phyloP scores from a whole-genome alignment of 23 tunicate species.

The Botrylloides violaceus region DNA sequence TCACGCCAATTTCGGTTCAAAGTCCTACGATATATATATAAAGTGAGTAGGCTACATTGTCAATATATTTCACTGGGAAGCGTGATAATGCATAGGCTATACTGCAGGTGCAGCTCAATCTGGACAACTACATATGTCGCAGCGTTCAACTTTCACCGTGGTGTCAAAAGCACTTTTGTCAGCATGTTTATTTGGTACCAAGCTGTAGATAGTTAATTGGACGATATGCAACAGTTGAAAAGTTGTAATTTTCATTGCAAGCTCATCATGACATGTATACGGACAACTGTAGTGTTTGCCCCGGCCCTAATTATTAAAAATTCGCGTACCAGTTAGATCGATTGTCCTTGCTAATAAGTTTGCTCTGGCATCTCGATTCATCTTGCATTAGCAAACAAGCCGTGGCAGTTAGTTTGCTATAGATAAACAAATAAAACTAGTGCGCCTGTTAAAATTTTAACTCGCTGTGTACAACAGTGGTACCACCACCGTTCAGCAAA shows the following conservation, averaged over 20 bases:
- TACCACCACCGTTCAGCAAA: neutral
- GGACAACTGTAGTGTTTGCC: neutral
- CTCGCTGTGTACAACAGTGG: neutral
- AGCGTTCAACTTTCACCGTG: too few relatives aligned
- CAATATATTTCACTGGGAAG: too few relatives aligned
- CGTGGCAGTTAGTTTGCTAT: neutral
- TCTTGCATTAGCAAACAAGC: slow-evolving; percentile 2
- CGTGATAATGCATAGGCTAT: too few relatives aligned
- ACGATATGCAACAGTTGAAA: neutral
- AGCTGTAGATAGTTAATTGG: neutral
- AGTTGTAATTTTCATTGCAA: neutral
- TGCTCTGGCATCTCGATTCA: slow-evolving; percentile 8
- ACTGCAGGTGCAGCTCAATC: too few relatives aligned
- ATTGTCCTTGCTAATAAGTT: slow-evolving; percentile 13
- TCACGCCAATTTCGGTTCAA: neutral
- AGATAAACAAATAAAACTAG: neutral
- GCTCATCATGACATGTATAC: neutral
- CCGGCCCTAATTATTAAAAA: slow-evolving; percentile 7
- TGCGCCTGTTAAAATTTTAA: neutral
- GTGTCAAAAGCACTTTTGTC: neutral
- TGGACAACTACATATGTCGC: too few relatives aligned
- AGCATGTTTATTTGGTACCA: neutral
- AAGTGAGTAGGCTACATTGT: too few relatives aligned
- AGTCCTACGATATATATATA: neutral
- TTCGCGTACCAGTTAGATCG: slow-evolving; percentile 19